Base-by-base conservation (phyloP, 2,797 vertebrate species). In the Microctenopoma steveboyesi region DNA sequence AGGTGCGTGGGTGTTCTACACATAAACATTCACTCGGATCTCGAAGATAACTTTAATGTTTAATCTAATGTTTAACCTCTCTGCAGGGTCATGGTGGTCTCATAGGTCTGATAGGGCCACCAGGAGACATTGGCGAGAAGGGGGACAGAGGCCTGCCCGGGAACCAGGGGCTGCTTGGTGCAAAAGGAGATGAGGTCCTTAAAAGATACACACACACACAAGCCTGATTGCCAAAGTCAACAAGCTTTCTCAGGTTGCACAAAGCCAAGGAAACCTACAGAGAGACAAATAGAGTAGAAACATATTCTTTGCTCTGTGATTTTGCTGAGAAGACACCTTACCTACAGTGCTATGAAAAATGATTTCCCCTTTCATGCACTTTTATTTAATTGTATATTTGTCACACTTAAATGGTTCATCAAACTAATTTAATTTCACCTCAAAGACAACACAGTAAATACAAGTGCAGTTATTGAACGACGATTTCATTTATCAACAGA, bases 101-200 rank as follows among this genome's bases (percentile, higher is more conserved):
- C 52, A 99, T 99, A 5, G 98, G 98, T 57, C 93, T 99, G 63
- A 99, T 99, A 9, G 98, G 98, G 1, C 97, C 97, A 0, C 96
- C 98, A 0, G 98, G 98, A 49, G 98, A 99, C 74, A 94, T 96
- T 11, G 98, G 98, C 78, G 98, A 99, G 72, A 99, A 99, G 82
- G 98, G 98, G 0, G 98, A 99, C 85, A 89, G 97, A 64, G 98
- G 98, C 2, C 92, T 98, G 27, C 96, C 96, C 0, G 98, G 98
- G 12, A 95, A 95, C 50, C 96, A 98, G 86, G 98, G 98, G 18
- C 83, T 93, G 1, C 91, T 87, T 0, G 98, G 98, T 79, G 85
- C 94, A 25, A 99, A 99, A 90, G 98, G 98, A 93, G 97, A 99
- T 6, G 90, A 92, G 92, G 94, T 95, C 49, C 66, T 78, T 7